Base-by-base conservation (phyloP, 2,797 vertebrate genomes). In the Nyctalus aviator region DNA sequence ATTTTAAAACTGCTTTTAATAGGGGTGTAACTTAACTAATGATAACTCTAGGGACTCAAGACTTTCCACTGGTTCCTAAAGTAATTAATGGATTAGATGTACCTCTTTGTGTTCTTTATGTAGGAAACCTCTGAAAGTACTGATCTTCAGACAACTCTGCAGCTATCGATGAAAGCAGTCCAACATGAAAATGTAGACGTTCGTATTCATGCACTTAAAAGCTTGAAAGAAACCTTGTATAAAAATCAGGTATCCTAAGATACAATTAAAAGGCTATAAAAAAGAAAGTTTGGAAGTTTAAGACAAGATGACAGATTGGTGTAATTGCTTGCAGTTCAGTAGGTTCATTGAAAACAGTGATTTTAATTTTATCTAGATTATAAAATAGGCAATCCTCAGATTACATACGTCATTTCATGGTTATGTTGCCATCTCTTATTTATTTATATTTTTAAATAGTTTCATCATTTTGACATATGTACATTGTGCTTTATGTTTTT, bases 111-210 rank as follows among this genome's bases (percentile, higher is more conserved):
- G 8, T 71, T 73, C 75, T 84, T 18, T 55, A 2, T 75, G 55
- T 88, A 99, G 99, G 99, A 99, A 95, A 99, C 99, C 0, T 99
- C 99, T 88, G 99, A 99, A 97, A 99, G 98, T 97, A 99, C 99
- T 0, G 99, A 99, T 96, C 97, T 99, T 95, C 99, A 99, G 55
- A 98, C 98, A 20, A 98, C 98, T 0, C 98, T 99, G 95, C 99
- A 99, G 97, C 98, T 99, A 2, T 99, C 99, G 1, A 99, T 99
- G 99, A 99, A 98, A 94, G 99, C 99, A 1, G 98, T 99, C 91
- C 99, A 99, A 53, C 99, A 99, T 14, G 99, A 99, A 96, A 99
- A 99, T 6, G 99, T 99, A 1, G 99, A 99, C 48, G 99, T 99
- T 91, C 99, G 99, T 85, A 99, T 99, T 96, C 99, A 99, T 30